Evolutionary conservation across 2,113 vertebrate species (phyloP).

Genomic region (Holacanthus passer): DNA sequence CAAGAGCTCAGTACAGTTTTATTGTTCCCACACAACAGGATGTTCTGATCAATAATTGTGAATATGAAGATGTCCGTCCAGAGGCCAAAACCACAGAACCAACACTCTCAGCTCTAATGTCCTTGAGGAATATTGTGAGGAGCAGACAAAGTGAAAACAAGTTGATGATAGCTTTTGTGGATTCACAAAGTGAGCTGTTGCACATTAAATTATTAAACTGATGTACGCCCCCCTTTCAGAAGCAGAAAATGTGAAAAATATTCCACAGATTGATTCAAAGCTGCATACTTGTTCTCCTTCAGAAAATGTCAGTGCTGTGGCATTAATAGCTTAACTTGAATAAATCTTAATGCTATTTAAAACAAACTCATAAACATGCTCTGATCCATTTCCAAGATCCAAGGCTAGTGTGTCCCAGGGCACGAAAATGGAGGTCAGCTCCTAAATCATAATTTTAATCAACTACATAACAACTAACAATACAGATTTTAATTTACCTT

Average conservation of each 20-base stretch:
- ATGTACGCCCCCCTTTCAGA: background rate
- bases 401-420: no score
- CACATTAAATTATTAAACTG: slow-evolving; percentile 31
- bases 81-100: slow-evolving; percentile 30
- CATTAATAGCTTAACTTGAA: background rate
- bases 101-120: slow-evolving; percentile 25
- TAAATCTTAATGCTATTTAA: no score
- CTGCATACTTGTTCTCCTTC: background rate
- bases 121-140: slow-evolving; percentile 4
- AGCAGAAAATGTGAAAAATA: background rate
- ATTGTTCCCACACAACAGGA: slow-evolving; percentile 33
- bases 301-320: background rate
- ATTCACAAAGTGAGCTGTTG: slow-evolving; percentile 21
- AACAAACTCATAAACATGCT: no score
- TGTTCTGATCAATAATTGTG: slow-evolving; percentile 45
- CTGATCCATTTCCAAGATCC: no score
- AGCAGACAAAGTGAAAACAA: slow-evolving; percentile 10
- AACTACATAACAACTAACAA: no score
- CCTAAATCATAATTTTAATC: no score
- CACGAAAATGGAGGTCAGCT: no score
- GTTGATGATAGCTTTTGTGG: slow-evolving; percentile 23
- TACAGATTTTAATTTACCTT: background rate
- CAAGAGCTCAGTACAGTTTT: background rate
- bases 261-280: slow-evolving; percentile 1
- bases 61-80: slow-evolving; percentile 22